phyloP scores from a whole-genome alignment of 2,888 invertebrate genomes.

The Marronus borbonicus region DNA sequence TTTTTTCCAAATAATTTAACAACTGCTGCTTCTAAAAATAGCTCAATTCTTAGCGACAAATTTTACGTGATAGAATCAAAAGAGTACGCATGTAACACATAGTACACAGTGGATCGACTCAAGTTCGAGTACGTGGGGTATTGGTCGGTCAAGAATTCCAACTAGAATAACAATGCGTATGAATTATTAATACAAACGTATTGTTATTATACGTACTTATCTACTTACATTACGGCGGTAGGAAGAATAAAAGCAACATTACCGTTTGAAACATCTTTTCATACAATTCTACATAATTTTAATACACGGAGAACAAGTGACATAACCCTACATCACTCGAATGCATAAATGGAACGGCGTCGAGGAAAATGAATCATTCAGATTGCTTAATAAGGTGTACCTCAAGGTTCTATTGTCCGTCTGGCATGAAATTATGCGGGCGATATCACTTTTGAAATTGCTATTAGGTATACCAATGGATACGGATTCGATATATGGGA shows the following conservation, averaged over 20 bases:
- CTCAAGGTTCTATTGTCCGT: conserved; percentile 31
- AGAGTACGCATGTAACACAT: too few species aligned
- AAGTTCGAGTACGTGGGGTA: background rate
- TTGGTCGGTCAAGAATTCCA: background rate
- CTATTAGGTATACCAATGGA: background rate
- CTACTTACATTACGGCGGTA: background rate
- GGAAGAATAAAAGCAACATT: background rate
- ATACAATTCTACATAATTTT: background rate
- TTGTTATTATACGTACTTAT: background rate
- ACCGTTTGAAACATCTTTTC: background rate
- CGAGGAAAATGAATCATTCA: conserved; percentile 24
- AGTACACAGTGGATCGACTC: too few species aligned
- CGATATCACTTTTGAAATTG: conserved; percentile 10
- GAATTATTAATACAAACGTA: background rate
- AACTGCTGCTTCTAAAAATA: conserved; percentile 13
- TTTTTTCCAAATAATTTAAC: background rate
- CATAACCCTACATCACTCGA: background rate
- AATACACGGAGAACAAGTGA: background rate
- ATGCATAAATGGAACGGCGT: conserved; percentile 7
- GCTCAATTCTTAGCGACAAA: background rate
- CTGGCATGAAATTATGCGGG: conserved; percentile 21
- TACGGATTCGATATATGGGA: background rate
- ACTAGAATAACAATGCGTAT: background rate
- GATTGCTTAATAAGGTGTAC: conserved; percentile 29
- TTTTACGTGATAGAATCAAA: background rate